Evolutionary conservation across 2,113 vertebrate genomes (phyloP), one percentile per base, ranked within the genome.

Genomic region (Lycocorax pyrrhopterus): DNA sequence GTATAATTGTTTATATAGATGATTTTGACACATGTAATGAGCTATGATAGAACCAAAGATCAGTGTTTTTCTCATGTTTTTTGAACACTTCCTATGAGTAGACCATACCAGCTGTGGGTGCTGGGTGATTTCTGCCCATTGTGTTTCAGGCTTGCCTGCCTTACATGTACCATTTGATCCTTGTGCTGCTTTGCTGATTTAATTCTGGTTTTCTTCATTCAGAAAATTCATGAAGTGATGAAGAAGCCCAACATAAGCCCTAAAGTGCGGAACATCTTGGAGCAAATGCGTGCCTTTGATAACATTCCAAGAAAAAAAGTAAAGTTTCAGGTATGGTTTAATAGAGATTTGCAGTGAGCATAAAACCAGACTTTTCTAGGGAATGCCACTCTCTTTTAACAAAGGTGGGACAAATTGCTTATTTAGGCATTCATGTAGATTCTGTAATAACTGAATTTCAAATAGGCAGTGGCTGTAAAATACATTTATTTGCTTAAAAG

Each of bases 291-390:
- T 84, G 56, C 79, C 4, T 99, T 98, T 90, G 98, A 99, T 75
- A 99, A 99, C 9, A 97, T 99, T 90, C 99, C 99, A 71, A 98
- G 99, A 86, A 99, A 99, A 97, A 99, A 98, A 96, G 97, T 96
- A 0, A 99, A 99, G 95, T 99, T 99, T 96, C 98, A 99, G 98
- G 99, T 99, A 93, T 22, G 96, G 87, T 71, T 82, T 84, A 53
- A 11, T 17, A 77, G n/a, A 68, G 17, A 6, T 53, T 72, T 76
- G 17, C 46, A 85, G 19, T 55, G 27, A 91, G 6, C 8, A 63
- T 71, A 62, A 59, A 85, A 88, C 10, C 33, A 80, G 29, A 35
- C 16, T 41, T 89, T 49, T 53, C 33, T 44, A 33, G 32, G 3
- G 2, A 67, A n/a, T 64, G 19, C 13, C 14, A 23, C n/a, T 62